Evolutionary conservation across 1,140 invertebrate genomes (phyloP), one percentile per base, ranked within the genome.

Genomic region (Parasteatoda tepidariorum): DNA sequence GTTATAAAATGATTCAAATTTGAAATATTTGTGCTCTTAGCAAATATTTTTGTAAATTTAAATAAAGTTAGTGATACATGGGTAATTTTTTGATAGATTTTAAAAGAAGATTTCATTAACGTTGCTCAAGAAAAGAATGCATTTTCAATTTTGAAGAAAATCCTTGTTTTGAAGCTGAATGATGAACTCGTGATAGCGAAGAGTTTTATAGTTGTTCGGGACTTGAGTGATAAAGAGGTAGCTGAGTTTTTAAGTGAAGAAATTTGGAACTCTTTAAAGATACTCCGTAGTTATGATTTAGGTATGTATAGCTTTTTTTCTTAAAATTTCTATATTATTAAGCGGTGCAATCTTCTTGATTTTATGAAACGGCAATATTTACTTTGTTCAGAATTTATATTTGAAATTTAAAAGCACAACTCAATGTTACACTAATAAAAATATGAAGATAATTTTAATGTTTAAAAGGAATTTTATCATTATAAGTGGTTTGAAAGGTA

Each of bases 181-280:
- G 70, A 75, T 30, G 33, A 67, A 15, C 26, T 57, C 30, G 30
- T 74, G n/a, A 30, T 74, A 15, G 70, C 70, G 4, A 74, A 75
- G 31, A 61, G 57, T 38, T 18, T 83, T 6, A 73, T 83, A 24
- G 30, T 57, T 6, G 67, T 73, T 11, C 57, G 66, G n/a, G 67
- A 83, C 3, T 18, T 83, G 11, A 26, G 26, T 7, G 67, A 83
- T 55, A 64, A 9, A 67, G 61, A 67, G 13, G 61, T 74, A 24
- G 81, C 59, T 15, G 67, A 38, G 22, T 67, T 67, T 61, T 31
- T 83, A 41, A 74, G 59, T 38, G 59, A 66, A 57, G 61, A 83
- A 55, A 83, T 83, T 18, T 55, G 30, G 15, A 2, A 38, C 1
- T 74, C 70, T 28, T 22, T 74, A 9, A 54, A 57, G 38, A 57